These are phyloP conservation scores for Zaprionus nigranus DNA, from an alignment of 1,140 invertebrate genomes.

Conservation along the genomic window DNA sequence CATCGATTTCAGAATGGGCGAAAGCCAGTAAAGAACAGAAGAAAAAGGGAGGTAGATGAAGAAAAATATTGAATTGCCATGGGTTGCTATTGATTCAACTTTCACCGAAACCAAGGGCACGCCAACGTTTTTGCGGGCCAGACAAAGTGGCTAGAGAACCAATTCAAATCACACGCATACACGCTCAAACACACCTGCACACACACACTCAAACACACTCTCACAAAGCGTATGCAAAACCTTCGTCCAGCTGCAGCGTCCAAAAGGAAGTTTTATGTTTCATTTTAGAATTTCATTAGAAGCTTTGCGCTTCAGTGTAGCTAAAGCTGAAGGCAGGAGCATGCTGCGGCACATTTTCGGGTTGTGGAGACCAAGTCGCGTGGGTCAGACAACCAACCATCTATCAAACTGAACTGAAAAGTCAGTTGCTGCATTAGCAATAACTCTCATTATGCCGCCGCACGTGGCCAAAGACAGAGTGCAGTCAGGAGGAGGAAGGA, in stretches of 20 bases:
- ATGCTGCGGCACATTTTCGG: neutral
- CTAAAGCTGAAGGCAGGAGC: neutral
- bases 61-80: conserved; percentile 24
- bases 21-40: neutral
- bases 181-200: neutral
- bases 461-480: conserved; percentile 21
- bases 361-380: neutral
- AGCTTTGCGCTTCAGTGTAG: conserved; percentile 30
- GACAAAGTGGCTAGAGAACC: conserved; percentile 39
- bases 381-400: conserved; percentile 28
- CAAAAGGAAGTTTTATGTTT: conserved; percentile 62
- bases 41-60: neutral
- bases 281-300: conserved; percentile 61
- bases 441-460: conserved; percentile 74
- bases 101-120: conserved; percentile 61
- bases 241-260: conserved; percentile 52
- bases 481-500: neutral
- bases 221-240: conserved; percentile 56
- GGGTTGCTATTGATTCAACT: conserved; percentile 51
- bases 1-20: conserved; percentile 29
- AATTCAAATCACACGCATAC: conserved; percentile 18
- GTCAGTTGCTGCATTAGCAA: conserved; percentile 68
- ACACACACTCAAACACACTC: conserved; percentile 11
- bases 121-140: conserved; percentile 7
- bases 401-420: conserved; percentile 53